phyloP scores from a whole-genome alignment of 2,113 vertebrate genomes.

The Conger conger region DNA sequence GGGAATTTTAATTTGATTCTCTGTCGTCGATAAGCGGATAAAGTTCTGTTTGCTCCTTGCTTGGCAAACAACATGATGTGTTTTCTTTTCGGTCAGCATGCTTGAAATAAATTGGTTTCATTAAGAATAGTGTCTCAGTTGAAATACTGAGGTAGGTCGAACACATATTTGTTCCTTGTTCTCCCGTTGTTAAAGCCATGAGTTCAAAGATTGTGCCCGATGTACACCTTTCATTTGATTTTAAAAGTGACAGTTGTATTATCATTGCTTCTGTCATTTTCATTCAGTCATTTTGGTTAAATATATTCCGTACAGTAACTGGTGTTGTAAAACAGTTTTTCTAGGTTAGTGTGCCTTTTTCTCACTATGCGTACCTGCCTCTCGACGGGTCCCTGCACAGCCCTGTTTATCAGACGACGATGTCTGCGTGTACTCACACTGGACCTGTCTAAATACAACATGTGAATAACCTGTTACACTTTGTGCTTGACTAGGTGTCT shows the following conservation, averaged over 20 bases:
- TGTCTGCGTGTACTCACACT: background rate
- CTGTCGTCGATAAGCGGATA: background rate
- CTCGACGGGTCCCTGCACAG: no score
- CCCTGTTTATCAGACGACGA: background rate
- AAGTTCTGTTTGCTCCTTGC: background rate
- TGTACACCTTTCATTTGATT: no score
- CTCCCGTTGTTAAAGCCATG: background rate
- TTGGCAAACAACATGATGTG: background rate
- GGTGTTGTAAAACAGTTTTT: no score
- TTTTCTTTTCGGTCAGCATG: background rate
- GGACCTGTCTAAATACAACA: background rate
- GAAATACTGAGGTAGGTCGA: background rate
- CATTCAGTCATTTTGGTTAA: no score
- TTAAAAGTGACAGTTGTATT: no score
- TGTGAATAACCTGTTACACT: background rate
- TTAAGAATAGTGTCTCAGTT: background rate
- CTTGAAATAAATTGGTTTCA: background rate
- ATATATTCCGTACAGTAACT: no score
- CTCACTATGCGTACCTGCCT: no score
- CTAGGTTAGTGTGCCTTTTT: no score
- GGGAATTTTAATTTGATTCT: background rate
- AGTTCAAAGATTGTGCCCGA: background rate
- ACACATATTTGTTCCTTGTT: background rate
- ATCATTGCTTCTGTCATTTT: no score
- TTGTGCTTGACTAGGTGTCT: background rate